Conservation (phyloP, 2,797 vertebrate genomes). For the Heterohyrax brucei region DNA sequence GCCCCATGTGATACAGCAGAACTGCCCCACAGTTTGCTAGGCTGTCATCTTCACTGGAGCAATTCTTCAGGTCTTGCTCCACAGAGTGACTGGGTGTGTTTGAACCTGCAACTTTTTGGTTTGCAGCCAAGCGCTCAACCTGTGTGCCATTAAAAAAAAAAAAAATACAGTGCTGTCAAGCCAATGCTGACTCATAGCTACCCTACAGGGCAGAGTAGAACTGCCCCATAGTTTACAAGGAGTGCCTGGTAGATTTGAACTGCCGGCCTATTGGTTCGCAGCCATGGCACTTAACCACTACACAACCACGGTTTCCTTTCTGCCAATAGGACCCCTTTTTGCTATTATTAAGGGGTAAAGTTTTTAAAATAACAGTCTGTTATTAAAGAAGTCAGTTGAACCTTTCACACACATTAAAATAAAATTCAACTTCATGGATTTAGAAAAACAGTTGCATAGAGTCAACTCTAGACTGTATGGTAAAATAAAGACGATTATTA, state of each 20-base stretch:
- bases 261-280: no score
- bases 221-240: no score
- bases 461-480: neutral
- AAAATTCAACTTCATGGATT: neutral
- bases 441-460: neutral
- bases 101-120: neutral
- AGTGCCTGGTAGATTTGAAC: no score
- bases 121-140: neutral
- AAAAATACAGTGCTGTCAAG: no score
- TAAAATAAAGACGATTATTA: neutral
- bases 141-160: no score
- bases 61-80: neutral
- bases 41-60: neutral
- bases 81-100: neutral
- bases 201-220: no score
- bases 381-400: neutral
- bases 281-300: no score
- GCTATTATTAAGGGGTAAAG: neutral
- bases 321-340: neutral
- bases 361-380: neutral
- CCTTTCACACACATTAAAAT: neutral
- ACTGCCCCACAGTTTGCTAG: neutral
- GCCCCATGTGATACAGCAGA: neutral
- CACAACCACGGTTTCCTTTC: no score
- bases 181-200: no score